These are phyloP conservation scores for Brienomyrus longianalis DNA, from an alignment of 2,113 vertebrate genomes.

Conservation along the genomic window DNA sequence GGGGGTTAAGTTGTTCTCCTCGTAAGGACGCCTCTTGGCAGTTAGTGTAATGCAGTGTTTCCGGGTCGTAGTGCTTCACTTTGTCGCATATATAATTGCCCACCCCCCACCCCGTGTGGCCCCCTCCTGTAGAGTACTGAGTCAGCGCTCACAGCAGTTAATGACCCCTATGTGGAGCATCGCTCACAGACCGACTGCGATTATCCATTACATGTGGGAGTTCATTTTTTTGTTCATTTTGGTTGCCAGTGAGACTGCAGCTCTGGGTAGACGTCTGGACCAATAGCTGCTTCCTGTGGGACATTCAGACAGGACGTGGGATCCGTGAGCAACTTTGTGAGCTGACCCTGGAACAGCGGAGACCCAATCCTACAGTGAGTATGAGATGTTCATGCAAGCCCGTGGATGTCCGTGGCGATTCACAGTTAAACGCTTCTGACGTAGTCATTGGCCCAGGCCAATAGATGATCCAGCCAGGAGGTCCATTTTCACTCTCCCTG, in stretches of 20 bases:
- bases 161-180: background rate
- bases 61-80: slow-evolving; percentile 46
- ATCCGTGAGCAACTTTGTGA: slow-evolving; percentile 43
- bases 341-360: background rate
- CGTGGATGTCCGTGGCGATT: no score
- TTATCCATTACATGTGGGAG: slow-evolving; percentile 39
- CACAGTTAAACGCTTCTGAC: background rate
- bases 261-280: background rate
- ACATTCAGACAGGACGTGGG: slow-evolving; percentile 55
- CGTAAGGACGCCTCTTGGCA: background rate
- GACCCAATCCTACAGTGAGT: no score
- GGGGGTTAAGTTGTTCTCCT: background rate
- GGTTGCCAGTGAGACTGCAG: background rate
- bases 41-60: slow-evolving; percentile 35
- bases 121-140: slow-evolving; percentile 45
- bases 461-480: background rate
- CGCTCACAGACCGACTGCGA: slow-evolving; percentile 43
- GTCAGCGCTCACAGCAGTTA: slow-evolving; percentile 33
- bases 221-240: background rate
- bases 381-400: background rate
- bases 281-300: slow-evolving; percentile 30
- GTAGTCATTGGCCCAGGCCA: background rate
- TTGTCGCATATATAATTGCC: slow-evolving; percentile 22
- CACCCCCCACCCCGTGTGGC: background rate
- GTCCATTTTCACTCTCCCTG: background rate